These are phyloP conservation scores for Furcula furcula DNA, from an alignment of 2,888 invertebrate species.

Conservation along the genomic window DNA sequence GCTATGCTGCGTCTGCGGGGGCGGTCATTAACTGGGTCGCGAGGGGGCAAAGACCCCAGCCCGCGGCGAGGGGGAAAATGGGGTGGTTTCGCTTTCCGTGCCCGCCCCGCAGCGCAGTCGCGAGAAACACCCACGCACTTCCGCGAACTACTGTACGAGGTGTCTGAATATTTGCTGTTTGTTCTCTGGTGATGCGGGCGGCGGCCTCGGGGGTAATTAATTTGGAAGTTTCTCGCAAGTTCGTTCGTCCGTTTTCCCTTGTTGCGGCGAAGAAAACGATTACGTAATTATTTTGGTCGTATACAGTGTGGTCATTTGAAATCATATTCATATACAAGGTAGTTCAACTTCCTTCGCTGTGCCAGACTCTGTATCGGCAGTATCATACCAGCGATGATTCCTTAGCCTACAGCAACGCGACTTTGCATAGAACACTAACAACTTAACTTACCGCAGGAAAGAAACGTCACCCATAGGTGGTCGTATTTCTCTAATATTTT, in stretches of 20 bases:
- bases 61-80: conserved; percentile 50
- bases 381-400: no score
- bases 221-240: conserved; percentile 62
- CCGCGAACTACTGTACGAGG: conserved; percentile 43
- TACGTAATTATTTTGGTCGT: no score
- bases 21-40: conserved; percentile 81
- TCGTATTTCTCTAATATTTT: no score
- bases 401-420: no score
- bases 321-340: no score
- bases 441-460: no score
- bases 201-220: conserved; percentile 68
- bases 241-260: conserved; percentile 62
- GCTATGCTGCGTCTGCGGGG: conserved; percentile 73
- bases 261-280: conserved; percentile 41
- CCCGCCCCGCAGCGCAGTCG: conserved; percentile 32
- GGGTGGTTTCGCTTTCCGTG: conserved; percentile 68
- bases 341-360: no score
- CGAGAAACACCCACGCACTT: conserved; percentile 49
- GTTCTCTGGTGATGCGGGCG: conserved; percentile 47
- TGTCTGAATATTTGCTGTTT: conserved; percentile 64
- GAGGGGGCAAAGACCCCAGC: conserved; percentile 74
- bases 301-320: no score
- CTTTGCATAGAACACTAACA: no score
- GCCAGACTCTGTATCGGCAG: no score
- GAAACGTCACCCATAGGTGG: no score